A percentile compares a stretch with the other conserved stretches of the same genome.
These are phyloP conservation scores for Xiphydria camelus DNA, from an alignment of 2,888 invertebrate species.

Conservation along the genomic window DNA sequence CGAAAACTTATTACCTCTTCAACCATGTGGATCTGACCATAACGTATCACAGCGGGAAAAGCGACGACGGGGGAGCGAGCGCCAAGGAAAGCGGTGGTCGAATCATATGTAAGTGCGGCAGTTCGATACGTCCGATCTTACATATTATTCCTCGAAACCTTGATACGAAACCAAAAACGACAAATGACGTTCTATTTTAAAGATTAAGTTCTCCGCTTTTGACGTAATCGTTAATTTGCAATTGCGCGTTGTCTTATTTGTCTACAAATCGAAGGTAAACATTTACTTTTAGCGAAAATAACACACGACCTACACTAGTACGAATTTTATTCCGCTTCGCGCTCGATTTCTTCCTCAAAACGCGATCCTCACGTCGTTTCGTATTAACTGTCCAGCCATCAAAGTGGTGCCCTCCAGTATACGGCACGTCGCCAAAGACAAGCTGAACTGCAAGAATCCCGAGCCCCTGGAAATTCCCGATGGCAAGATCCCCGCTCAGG, in stretches of 20 bases:
- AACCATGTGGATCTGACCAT: constrained; percentile 95
- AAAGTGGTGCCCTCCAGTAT: constrained; percentile 61
- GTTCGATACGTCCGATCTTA: too few relatives aligned
- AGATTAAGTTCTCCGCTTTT: constrained; percentile 43
- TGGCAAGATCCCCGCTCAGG: constrained; percentile 57
- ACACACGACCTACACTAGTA: too few relatives aligned
- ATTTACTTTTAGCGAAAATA: too few relatives aligned
- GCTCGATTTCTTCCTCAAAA: too few relatives aligned
- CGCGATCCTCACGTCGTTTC: too few relatives aligned
- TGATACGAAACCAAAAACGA: neutral
- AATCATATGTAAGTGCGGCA: constrained; percentile 65
- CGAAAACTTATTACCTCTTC: constrained; percentile 87
- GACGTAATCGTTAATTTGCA: constrained; percentile 64
- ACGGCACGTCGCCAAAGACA: too few relatives aligned
- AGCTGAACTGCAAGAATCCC: constrained; percentile 49
- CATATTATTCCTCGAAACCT: neutral
- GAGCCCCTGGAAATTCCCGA: constrained; percentile 74
- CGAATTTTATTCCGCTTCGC: too few relatives aligned
- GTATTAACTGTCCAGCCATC: constrained; percentile 60
- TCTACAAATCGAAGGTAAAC: too few relatives aligned
- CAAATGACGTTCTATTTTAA: neutral
- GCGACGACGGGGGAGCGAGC: constrained; percentile 84
- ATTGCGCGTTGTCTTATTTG: too few relatives aligned
- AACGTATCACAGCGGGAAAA: constrained; percentile 87
- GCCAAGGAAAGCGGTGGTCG: constrained; percentile 83